Percentiles rank a stretch among this genome's conserved stretches.
phyloP scores from a whole-genome alignment of 2,113 vertebrate genomes.

The Geococcyx californianus region DNA sequence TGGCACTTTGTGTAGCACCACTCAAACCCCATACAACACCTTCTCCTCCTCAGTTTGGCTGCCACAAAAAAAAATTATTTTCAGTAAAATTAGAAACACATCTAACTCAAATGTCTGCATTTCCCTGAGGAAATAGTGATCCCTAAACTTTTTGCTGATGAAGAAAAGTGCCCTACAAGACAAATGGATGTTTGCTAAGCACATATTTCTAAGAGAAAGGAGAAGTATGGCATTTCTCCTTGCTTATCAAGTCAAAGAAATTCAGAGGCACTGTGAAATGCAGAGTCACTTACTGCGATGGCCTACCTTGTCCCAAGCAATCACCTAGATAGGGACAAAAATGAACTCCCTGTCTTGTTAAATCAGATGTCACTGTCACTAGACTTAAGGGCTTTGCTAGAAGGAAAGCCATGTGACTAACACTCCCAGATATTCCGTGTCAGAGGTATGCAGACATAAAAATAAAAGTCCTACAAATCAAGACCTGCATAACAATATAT shows the following conservation, averaged over 20 bases:
- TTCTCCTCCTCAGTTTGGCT: neutral
- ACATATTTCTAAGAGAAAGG: neutral
- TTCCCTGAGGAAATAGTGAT: neutral
- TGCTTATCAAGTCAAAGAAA: neutral
- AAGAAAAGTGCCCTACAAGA: neutral
- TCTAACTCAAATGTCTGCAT: neutral
- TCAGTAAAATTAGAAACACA: neutral
- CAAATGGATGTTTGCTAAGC: neutral
- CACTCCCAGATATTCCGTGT: neutral
- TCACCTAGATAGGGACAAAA: neutral
- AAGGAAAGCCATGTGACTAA: neutral
- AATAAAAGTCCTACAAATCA: neutral
- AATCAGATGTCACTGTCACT: neutral
- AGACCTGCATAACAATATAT: neutral
- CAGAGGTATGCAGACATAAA: neutral
- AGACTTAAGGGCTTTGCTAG: neutral
- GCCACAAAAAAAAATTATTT: neutral
- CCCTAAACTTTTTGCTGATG: neutral
- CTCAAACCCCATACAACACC: neutral
- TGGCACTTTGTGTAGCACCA: neutral
- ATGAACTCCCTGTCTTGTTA: constrained; percentile 1
- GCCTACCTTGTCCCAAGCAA: neutral
- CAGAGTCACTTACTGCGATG: neutral
- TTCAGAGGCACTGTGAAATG: neutral
- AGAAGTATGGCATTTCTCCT: neutral